phyloP scores from a whole-genome alignment of 2,888 invertebrate species.

The Sicus ferrugineus region DNA sequence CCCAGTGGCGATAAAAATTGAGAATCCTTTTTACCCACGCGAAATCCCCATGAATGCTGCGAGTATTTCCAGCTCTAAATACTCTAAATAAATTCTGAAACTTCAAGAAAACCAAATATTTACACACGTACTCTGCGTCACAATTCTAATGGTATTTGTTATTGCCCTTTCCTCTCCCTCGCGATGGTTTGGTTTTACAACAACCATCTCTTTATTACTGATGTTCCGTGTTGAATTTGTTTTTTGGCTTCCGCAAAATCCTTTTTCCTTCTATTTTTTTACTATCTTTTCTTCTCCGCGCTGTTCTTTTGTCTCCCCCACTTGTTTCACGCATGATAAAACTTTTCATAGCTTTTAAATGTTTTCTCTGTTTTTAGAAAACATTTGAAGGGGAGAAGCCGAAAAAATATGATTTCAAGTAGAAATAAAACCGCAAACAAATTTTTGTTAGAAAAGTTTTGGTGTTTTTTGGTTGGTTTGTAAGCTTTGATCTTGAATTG shows the following conservation, averaged over 20 bases:
- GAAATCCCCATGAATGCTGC: too few species aligned
- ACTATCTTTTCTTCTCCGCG: neutral
- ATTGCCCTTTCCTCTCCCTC: too few species aligned
- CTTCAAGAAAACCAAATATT: too few species aligned
- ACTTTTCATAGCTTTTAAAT: slow-evolving; percentile 31
- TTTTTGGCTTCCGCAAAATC: neutral
- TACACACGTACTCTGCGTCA: neutral
- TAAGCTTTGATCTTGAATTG: neutral
- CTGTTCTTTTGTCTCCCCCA: slow-evolving; percentile 1
- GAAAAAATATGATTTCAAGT: neutral
- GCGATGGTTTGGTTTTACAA: too few species aligned
- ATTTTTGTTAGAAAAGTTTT: neutral
- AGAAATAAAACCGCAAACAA: neutral
- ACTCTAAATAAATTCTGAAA: too few species aligned
- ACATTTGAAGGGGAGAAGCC: neutral
- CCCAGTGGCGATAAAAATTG: too few species aligned
- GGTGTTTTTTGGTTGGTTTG: neutral
- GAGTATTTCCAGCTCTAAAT: too few species aligned
- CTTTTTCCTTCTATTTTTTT: neutral
- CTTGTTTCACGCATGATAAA: slow-evolving; percentile 32
- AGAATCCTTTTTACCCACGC: too few species aligned
- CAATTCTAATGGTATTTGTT: neutral
- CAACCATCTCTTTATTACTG: too few species aligned
- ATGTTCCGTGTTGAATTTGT: neutral
- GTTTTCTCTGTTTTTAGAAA: slow-evolving; percentile 9